A percentile compares a stretch with the other conserved stretches of the same genome.
Conservation (phyloP, 2,113 vertebrate genomes). For the Myrmecophaga tridactyla region DNA sequence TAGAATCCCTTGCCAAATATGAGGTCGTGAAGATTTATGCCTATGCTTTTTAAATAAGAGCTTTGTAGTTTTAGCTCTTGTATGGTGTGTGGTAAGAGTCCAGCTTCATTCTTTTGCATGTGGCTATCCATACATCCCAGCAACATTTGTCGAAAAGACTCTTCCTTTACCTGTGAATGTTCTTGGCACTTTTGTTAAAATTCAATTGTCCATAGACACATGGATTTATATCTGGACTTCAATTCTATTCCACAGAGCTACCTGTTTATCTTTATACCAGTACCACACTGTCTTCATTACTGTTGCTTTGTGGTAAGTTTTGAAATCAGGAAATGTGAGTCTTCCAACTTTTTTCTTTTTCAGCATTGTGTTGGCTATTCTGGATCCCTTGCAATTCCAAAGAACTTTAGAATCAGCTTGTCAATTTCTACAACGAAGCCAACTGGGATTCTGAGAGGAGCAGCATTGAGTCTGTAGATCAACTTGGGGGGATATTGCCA, state of each 20-base stretch:
- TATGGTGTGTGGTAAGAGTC: neutral
- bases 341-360: neutral
- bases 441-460: neutral
- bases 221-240: neutral
- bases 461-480: neutral
- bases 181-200: neutral
- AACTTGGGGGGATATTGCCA: neutral
- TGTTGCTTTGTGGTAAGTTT: neutral
- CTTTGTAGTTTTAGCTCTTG: neutral
- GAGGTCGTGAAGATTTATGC: neutral
- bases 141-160: neutral
- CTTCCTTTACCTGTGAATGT: neutral
- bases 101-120: neutral
- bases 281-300: neutral
- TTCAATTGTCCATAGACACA: neutral
- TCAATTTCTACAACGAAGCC: neutral
- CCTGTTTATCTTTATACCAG: neutral
- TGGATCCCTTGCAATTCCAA: neutral
- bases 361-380: neutral
- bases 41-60: neutral
- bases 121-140: neutral
- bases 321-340: neutral
- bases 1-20: neutral
- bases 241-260: neutral
- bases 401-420: neutral